A percentile compares a stretch with the other conserved stretches of the same genome.
Conservation (phyloP, 2,797 vertebrate species). For the Sylvilagus floridanus region DNA sequence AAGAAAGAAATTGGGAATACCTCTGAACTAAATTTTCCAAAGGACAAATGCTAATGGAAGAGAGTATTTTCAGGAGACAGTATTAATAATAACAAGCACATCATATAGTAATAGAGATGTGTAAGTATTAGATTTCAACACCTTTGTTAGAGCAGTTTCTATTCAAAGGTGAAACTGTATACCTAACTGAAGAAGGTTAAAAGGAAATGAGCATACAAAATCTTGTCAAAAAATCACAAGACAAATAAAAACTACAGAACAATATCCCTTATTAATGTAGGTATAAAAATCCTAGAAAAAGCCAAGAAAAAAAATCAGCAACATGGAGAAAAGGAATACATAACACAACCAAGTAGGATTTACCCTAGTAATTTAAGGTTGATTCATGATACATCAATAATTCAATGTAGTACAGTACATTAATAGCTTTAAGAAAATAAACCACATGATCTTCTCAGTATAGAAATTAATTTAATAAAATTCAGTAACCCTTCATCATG, state of each 20-base stretch:
- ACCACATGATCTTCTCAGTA: background rate
- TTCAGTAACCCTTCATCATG: background rate
- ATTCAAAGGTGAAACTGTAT: background rate
- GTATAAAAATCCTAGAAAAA: background rate
- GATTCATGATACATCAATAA: background rate
- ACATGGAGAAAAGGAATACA: background rate
- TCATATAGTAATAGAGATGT: background rate
- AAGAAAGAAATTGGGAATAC: background rate
- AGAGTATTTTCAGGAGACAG: background rate
- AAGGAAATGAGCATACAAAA: background rate
- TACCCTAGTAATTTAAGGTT: background rate
- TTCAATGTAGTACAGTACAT: background rate
- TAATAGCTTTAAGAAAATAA: background rate
- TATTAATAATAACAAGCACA: slow-evolving; percentile 29
- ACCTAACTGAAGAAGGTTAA: background rate
- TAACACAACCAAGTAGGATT: background rate
- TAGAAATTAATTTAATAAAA: background rate
- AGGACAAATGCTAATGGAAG: slow-evolving; percentile 7
- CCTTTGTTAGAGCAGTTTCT: slow-evolving; percentile 11
- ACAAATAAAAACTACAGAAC: background rate
- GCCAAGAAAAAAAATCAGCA: background rate
- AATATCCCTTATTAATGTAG: background rate
- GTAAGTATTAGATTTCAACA: background rate
- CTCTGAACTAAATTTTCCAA: background rate
- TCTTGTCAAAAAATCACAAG: background rate